Evolutionary conservation across 2,113 vertebrate species (phyloP), one percentile per base, ranked within the genome.

Genomic region (Crotophaga sulcirostris): DNA sequence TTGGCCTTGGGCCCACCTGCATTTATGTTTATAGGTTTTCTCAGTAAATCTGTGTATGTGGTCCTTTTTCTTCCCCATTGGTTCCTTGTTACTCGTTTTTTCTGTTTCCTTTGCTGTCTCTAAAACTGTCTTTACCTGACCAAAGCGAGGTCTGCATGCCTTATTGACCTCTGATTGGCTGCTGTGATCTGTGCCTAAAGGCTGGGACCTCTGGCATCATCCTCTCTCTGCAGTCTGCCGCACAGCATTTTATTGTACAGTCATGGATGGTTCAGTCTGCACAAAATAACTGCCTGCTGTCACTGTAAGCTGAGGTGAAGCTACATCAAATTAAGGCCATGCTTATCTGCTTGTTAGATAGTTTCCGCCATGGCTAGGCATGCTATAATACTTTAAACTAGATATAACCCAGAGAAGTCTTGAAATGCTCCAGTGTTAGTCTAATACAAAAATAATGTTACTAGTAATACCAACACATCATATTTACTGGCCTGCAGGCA

Each of bases 121-220:
- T 56, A 28, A 17, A 77, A 6, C 15, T 23, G 2, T 19, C 40
- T 6, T 6, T 14, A 34, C 9, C 10, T 0, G 0, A 8, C 6
- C 4, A 63, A 33, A 0, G 0, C 1, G 3, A 75, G 16, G 2
- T 13, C 8, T 15, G 21, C 2, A 0, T 52, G 25, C 45, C 60
- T 60, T 21, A 42, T 19, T 1, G 5, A 23, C 20, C 26, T 31
- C 33, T 24, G 7, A 15, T 6, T 0, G 2, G 14, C 40, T 2
- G 4, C 24, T 54, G 7, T 44, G 62, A 49, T 13, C 51, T 40
- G 21, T 56, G 31, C 25, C 28, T 40, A 25, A 55, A 31, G 17
- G 19, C n/a, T 75, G 42, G 21, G 31, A 55, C 11, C 42, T 54
- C 56, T 49, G 36, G 3, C 31, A 44, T 47, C 8, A 7, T 36